A percentile compares a stretch with the other conserved stretches of the same genome.
Evolutionary conservation across 2,888 invertebrate genomes (phyloP).

Genomic region (Julus scandinavius): DNA sequence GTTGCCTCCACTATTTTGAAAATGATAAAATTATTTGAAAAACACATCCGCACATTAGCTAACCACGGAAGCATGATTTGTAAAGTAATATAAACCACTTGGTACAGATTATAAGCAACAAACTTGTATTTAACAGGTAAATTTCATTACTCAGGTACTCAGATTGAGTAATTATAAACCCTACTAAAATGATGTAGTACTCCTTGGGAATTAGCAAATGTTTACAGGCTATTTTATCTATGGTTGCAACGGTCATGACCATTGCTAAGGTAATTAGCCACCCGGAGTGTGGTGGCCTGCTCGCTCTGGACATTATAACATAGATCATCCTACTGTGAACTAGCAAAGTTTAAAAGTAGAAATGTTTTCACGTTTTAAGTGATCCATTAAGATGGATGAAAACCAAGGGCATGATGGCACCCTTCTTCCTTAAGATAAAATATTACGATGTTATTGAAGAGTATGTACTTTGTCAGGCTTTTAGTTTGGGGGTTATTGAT

Average conservation of each 20-base stretch:
- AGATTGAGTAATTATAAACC: neutral
- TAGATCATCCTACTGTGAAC: neutral
- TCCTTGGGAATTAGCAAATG: neutral
- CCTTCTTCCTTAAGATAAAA: neutral
- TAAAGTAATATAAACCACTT: too few relatives aligned
- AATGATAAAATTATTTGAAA: neutral
- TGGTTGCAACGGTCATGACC: too few relatives aligned
- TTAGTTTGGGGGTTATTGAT: constrained; percentile 20
- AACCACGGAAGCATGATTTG: too few relatives aligned
- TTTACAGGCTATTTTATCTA: neutral
- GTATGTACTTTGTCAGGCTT: constrained; percentile 10
- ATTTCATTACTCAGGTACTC: too few relatives aligned
- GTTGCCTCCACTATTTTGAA: neutral
- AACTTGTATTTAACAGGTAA: too few relatives aligned
- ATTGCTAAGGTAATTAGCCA: neutral
- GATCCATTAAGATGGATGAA: constrained; percentile 11
- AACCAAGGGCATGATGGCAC: neutral
- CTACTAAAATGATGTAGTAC: neutral
- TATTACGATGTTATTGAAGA: constrained; percentile 12
- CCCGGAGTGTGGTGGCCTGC: neutral
- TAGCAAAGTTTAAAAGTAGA: neutral
- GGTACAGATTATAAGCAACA: too few relatives aligned
- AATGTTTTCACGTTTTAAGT: neutral
- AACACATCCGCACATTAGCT: neutral
- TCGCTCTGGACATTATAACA: neutral